Evolutionary conservation across 2,888 invertebrate species (phyloP).

Genomic region (Keiferia lycopersicella): DNA sequence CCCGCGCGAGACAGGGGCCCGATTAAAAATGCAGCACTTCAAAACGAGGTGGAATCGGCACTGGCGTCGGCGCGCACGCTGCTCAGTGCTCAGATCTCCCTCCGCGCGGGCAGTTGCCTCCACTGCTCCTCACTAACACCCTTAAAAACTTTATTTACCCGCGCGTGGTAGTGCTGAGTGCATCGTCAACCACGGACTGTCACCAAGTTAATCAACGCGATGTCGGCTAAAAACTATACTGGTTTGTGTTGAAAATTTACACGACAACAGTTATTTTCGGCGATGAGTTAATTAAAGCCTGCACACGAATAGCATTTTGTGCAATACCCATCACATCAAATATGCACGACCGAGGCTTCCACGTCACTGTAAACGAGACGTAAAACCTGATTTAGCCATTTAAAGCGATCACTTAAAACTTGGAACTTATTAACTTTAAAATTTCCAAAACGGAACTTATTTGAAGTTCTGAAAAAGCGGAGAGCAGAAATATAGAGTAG

Average conservation of each 20-base stretch:
- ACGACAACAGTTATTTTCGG: neutral
- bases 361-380: neutral
- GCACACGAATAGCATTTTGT: constrained; percentile 10
- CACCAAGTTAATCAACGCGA: neutral
- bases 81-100: constrained; percentile 63
- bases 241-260: constrained; percentile 14
- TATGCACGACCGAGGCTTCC: constrained; percentile 4
- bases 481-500: constrained; percentile 58
- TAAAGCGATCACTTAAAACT: neutral
- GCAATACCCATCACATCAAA: constrained; percentile 10
- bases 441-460: constrained; percentile 37
- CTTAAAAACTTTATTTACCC: constrained; percentile 10
- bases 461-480: constrained; percentile 51
- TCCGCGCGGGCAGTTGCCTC: constrained; percentile 52
- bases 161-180: neutral
- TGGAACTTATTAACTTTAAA: constrained; percentile 56
- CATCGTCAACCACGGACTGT: neutral
- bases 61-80: constrained; percentile 70
- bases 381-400: neutral
- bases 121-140: neutral
- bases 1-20: constrained; percentile 76
- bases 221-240: neutral
- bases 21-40: constrained; percentile 79
- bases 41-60: constrained; percentile 73
- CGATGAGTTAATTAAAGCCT: constrained; percentile 13